Conservation (phyloP, 2,888 invertebrate species). For the Hermaeophaga mercurialis region DNA sequence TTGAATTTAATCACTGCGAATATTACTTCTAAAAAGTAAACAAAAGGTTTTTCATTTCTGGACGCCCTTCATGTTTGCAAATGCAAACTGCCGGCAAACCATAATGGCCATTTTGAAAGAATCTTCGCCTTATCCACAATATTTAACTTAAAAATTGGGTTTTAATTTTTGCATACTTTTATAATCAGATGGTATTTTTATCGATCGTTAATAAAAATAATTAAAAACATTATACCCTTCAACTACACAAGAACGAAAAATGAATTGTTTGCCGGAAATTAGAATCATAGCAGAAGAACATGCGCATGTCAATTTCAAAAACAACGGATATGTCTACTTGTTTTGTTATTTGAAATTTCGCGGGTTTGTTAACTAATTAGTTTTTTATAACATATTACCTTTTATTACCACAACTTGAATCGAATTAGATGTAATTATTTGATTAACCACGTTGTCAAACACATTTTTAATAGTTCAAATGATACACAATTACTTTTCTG, state of each 20-base stretch:
- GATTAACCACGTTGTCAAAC: too few species aligned
- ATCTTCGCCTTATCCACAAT: neutral
- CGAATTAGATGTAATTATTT: too few species aligned
- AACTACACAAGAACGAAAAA: slow-evolving; percentile 39
- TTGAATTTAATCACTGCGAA: slow-evolving; percentile 8
- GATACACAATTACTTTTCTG: too few species aligned
- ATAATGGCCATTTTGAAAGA: slow-evolving; percentile 17
- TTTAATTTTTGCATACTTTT: slow-evolving; percentile 11
- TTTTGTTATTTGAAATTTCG: slow-evolving; percentile 7
- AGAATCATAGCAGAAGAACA: slow-evolving; percentile 12
- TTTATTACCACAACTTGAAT: too few species aligned
- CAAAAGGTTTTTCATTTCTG: slow-evolving; percentile 16
- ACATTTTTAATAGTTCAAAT: too few species aligned
- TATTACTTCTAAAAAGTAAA: slow-evolving; percentile 9
- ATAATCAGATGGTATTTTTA: neutral
- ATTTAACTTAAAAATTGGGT: slow-evolving; percentile 3
- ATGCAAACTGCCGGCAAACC: slow-evolving; percentile 36
- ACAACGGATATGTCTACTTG: slow-evolving; percentile 11
- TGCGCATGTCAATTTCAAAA: slow-evolving; percentile 16
- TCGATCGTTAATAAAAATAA: slow-evolving; percentile 31
- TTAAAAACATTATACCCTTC: slow-evolving; percentile 35
- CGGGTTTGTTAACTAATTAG: neutral
- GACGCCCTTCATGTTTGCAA: slow-evolving; percentile 39
- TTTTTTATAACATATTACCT: too few species aligned
- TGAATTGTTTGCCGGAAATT: slow-evolving; percentile 46